phyloP scores from a whole-genome alignment of 2,888 invertebrate genomes.

The Apoda limacodes region DNA sequence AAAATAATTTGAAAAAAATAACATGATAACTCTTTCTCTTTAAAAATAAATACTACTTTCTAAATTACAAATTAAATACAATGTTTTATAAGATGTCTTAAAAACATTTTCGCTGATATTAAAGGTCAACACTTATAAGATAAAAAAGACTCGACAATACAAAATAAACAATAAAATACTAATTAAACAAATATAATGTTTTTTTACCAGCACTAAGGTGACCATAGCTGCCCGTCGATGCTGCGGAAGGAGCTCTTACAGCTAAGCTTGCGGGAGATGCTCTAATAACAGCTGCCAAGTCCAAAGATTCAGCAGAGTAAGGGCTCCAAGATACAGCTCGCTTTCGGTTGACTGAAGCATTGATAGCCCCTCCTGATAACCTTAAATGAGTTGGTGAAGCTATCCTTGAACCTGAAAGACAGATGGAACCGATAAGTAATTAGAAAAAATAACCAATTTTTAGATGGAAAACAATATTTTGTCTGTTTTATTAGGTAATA shows the following conservation, averaged over 20 bases:
- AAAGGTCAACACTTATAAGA: no score
- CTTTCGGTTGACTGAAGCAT: constrained; percentile 79
- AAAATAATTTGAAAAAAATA: no score
- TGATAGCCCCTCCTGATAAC: constrained; percentile 56
- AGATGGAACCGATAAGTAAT: not conserved
- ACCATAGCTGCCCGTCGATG: constrained; percentile 91
- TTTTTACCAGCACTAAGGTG: constrained; percentile 96
- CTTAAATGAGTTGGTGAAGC: constrained; percentile 58
- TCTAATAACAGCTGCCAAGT: constrained; percentile 95
- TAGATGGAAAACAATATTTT: constrained; percentile 1
- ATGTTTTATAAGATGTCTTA: no score
- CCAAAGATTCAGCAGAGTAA: constrained; percentile 91
- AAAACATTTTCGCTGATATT: no score
- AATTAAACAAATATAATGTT: no score
- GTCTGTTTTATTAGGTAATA: constrained; percentile 15
- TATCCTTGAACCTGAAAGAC: constrained; percentile 55
- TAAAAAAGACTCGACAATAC: no score
- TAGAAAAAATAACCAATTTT: not conserved
- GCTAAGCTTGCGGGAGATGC: constrained; percentile 95
- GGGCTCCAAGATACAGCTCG: constrained; percentile 94
- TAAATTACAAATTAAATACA: no score
- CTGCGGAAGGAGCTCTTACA: constrained; percentile 86
- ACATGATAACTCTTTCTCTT: no score
- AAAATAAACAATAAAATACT: no score
- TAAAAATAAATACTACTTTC: no score